Base-by-base conservation (phyloP, 1,140 invertebrate genomes). In the Anastrepha obliqua region DNA sequence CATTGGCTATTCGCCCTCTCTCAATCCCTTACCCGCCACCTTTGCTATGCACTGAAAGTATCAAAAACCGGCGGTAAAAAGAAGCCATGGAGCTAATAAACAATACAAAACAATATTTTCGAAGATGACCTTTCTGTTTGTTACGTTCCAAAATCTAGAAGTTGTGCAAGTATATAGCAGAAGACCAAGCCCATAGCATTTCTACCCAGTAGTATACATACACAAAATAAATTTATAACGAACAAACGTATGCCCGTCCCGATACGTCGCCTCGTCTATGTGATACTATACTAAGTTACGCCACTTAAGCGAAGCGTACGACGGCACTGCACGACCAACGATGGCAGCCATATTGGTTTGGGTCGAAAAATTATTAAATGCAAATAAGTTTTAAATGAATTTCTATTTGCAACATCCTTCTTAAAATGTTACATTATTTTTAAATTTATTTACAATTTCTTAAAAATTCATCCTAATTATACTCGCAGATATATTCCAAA, bases 331-430 rank as follows among this genome's bases (percentile, higher is more conserved):
- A 81, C 47, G 67, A 81, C 8, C 74, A 20, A 20, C 67, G n/a
- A 55, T 29, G 74, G n/a, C 74, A 55, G 74, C 74, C 74, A 81
- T 81, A 81, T 81, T 81, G 74, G 47, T 58, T 81, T 81, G 17
- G 74, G 74, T 81, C 74, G 74, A 81, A 81, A 81, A 17, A 55
- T 47, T 74, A 74, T 47, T 44, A 74, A 51, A 44, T 44, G 39
- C 5, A 39, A 70, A 70, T 70, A 29, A 29, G 29, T 29, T 29
- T 29, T 29, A 29, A 29, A 29, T 29, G 29, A 29, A 29, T 29
- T 0, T 29, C 29, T 29, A 29, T 29, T 29, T 29, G 29, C 29
- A 29, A 29, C 29, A 29, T 29, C 29, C 29, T 29, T 29, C 29
- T 29, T 29, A 29, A 29, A 29, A 29, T 29, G 29, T 29, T 29